These are phyloP conservation scores for Cyphomyrus discorhynchus DNA, from an alignment of 2,113 vertebrate species.

Conservation along the genomic window DNA sequence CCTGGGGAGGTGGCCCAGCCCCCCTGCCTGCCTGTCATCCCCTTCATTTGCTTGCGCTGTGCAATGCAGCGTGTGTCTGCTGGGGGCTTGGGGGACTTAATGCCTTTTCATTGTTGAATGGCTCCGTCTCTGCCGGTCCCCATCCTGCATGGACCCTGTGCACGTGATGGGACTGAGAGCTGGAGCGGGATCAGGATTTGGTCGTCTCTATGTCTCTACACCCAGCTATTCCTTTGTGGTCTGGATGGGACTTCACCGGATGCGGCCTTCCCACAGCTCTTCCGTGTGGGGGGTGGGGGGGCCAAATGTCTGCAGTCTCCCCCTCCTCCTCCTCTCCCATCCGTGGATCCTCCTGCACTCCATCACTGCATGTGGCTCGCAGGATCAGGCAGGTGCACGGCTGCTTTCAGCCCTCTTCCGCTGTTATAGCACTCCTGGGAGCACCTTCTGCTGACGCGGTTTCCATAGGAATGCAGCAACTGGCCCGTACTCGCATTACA, in stretches of 20 bases:
- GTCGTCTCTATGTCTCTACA: background rate
- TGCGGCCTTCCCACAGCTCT: background rate
- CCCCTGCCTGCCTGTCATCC: slow-evolving; percentile 60
- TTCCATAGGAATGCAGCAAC: background rate
- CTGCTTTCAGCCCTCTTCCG: background rate
- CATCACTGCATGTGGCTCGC: background rate
- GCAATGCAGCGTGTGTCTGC: slow-evolving; percentile 25
- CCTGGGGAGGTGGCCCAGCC: slow-evolving; percentile 52
- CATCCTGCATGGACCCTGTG: background rate
- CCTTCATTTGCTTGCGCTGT: slow-evolving; percentile 38
- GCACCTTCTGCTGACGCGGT: background rate
- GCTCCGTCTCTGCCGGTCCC: slow-evolving; percentile 44
- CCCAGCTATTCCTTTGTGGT: background rate
- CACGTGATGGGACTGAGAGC: slow-evolving; percentile 14
- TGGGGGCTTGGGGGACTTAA: background rate
- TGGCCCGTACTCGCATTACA: background rate
- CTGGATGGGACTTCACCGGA: background rate
- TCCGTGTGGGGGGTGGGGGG: background rate
- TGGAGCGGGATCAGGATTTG: background rate
- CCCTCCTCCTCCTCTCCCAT: background rate
- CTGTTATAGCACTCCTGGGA: background rate
- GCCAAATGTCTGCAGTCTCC: background rate
- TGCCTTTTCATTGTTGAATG: slow-evolving; percentile 21
- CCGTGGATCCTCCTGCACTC: background rate
- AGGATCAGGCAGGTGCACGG: background rate